Conservation (phyloP, 2,888 invertebrate genomes). For the Magallana nippona region DNA sequence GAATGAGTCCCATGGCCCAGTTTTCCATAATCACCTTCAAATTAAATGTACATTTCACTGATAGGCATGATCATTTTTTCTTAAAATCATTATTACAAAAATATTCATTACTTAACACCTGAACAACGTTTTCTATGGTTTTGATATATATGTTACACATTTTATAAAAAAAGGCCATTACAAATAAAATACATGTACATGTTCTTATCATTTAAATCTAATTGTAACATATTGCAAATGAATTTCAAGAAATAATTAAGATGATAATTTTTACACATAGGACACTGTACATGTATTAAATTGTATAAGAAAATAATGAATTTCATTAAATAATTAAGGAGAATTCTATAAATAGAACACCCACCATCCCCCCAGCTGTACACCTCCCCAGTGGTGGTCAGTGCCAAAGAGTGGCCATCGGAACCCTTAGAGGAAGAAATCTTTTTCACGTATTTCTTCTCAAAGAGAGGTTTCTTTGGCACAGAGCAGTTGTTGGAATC, state of each 20-base stretch:
- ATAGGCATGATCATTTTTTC: too few relatives aligned
- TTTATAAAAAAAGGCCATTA: too few relatives aligned
- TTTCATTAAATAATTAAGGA: neutral
- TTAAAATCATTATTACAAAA: neutral
- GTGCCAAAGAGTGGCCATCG: slow-evolving; percentile 85
- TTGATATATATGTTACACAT: too few relatives aligned
- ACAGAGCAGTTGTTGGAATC: slow-evolving; percentile 84
- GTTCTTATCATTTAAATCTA: too few relatives aligned
- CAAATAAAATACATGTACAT: too few relatives aligned
- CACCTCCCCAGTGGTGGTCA: slow-evolving; percentile 85
- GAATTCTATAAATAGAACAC: slow-evolving; percentile 45
- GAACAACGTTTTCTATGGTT: too few relatives aligned
- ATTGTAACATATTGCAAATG: too few relatives aligned
- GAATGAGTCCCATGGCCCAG: slow-evolving; percentile 85
- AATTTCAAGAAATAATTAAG: too few relatives aligned
- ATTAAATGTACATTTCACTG: neutral
- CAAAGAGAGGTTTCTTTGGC: slow-evolving; percentile 83
- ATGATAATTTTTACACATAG: too few relatives aligned
- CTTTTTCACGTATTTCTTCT: slow-evolving; percentile 80
- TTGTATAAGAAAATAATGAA: neutral
- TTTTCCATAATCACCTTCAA: slow-evolving; percentile 84
- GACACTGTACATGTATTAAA: too few relatives aligned
- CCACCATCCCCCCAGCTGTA: slow-evolving; percentile 86
- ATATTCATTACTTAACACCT: too few relatives aligned
- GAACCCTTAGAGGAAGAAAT: slow-evolving; percentile 85